Base-by-base conservation (phyloP, 2,113 vertebrate species). In the Anoplopoma fimbria region DNA sequence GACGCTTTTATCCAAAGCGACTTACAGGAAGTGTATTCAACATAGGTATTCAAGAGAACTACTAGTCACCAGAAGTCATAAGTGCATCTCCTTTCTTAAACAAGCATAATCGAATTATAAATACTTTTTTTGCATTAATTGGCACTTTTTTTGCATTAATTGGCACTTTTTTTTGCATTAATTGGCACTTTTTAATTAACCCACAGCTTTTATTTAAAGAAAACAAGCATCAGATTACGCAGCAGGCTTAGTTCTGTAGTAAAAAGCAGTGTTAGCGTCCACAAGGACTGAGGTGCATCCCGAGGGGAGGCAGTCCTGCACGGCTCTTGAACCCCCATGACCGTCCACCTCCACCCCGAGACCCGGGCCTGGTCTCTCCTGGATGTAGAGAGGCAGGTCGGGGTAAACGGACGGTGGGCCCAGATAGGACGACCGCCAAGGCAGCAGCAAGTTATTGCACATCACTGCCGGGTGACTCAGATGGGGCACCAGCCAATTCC, bases 371-470 rank as follows among this genome's bases (percentile, higher is more conserved):
- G 45, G 81, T 34, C 42, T 84, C 13, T 86, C 72, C 15, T 80
- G 80, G 25, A 90, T 36, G 47, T 83, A 87, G 3, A 85, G 75
- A n/a, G 89, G 91, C 63, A 87, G 74, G 29, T 84, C 62, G 9
- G 82, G 75, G 57, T 90, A 89, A 38, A 90, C 34, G 6, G 77
- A 58, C n/a, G 85, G 40, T 0, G 80, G 75, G n/a, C 62, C 27
- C 68, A 88, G 27, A 73, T 75, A 83, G 0, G 84, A 40, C 8
- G 89, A 82, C n/a, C 80, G 42, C 90, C 93, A 94, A 3, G 92
- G 91, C n/a, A 91, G 58, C 69, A 91, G 73, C 1, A 89, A 72
- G 33, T 74, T 84, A 42, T 58, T 83, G 45, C 62, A 65, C 55
- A 25, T n/a, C 23, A 81, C 23, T 9, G 76, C 42, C 0, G 84